Percentiles rank a stretch among this genome's conserved stretches.
Evolutionary conservation across 2,113 vertebrate genomes (phyloP).

Genomic region (Leptosomus discolor): DNA sequence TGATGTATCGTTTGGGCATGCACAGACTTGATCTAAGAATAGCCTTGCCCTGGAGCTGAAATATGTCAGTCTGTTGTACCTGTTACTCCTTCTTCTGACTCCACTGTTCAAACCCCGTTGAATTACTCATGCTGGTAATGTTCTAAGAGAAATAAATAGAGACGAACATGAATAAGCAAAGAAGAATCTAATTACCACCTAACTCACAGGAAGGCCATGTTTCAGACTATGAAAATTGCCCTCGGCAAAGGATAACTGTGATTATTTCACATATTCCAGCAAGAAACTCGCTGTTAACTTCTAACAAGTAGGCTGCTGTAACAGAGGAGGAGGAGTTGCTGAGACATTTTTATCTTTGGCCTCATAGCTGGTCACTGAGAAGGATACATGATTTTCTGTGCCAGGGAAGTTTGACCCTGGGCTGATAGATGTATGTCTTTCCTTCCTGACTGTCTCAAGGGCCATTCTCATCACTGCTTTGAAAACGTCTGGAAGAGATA

Average conservation of each 20-base stretch:
- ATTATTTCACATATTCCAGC: background rate
- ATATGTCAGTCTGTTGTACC: background rate
- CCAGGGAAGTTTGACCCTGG: background rate
- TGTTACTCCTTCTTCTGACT: background rate
- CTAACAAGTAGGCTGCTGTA: background rate
- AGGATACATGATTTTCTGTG: background rate
- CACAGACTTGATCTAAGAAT: background rate
- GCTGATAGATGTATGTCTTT: background rate
- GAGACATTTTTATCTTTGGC: background rate
- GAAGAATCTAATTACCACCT: background rate
- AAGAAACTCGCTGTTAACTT: background rate
- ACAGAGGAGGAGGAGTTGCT: background rate
- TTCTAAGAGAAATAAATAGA: background rate
- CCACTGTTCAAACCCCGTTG: background rate
- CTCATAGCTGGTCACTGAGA: background rate
- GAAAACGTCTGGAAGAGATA: background rate
- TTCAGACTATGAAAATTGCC: background rate
- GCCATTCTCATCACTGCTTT: background rate
- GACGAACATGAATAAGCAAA: background rate
- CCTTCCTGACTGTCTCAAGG: background rate
- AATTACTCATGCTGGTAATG: background rate
- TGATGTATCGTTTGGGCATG: background rate
- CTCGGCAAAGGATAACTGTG: background rate
- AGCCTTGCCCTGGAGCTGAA: background rate
- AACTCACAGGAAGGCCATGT: background rate